Evolutionary conservation across 2,797 vertebrate genomes (phyloP).

Genomic region (Diceros bicornis): DNA sequence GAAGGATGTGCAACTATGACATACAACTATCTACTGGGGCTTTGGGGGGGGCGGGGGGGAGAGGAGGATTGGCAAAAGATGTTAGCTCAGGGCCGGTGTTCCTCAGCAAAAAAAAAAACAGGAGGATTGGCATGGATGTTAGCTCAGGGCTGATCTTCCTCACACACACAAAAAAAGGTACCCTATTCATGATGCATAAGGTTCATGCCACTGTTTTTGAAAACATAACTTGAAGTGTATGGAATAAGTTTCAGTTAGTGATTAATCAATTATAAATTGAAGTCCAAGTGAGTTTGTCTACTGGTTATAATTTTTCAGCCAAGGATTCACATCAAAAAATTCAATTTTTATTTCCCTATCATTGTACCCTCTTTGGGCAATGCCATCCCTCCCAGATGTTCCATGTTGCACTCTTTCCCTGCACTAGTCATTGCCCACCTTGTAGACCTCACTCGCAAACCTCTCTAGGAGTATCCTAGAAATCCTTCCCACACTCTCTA

Average conservation of each 20-base stretch:
- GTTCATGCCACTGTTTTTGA: not conserved
- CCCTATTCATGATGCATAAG: not conserved
- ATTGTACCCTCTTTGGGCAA: not conserved
- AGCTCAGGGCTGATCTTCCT: no score
- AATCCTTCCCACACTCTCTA: not conserved
- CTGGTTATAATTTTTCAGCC: not conserved
- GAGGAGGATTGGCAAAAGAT: no score
- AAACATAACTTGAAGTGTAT: not conserved
- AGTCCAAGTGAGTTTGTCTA: not conserved
- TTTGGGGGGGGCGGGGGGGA: no score
- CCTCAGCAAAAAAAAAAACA: no score
- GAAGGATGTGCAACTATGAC: no score
- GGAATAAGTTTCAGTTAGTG: not conserved
- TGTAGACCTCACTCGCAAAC: not conserved
- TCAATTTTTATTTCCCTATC: not conserved
- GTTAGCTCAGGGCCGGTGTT: no score
- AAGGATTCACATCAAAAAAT: not conserved
- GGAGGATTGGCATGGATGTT: no score
- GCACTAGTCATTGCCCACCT: not conserved
- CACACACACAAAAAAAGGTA: no score
- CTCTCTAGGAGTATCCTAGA: not conserved
- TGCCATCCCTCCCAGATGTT: not conserved
- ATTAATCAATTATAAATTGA: conserved; percentile 39
- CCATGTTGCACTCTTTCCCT: not conserved
- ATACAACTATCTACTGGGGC: no score